These are phyloP conservation scores for Berghia stephanieae DNA, from an alignment of 1,140 invertebrate genomes.

Conservation along the genomic window DNA sequence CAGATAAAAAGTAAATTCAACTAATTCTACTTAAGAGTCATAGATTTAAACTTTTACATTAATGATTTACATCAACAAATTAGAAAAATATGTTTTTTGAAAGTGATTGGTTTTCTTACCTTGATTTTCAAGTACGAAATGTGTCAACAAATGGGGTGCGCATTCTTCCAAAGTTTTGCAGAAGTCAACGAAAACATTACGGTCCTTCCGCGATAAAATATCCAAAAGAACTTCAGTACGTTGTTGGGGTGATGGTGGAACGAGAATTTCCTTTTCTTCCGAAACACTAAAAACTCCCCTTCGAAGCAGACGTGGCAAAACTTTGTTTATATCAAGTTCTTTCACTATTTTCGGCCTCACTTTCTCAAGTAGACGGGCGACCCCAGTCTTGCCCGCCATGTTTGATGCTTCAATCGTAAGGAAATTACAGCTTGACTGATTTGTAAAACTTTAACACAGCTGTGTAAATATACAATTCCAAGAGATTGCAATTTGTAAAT, in stretches of 20 bases:
- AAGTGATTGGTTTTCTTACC: too few species aligned
- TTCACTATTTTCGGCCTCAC: conserved; percentile 48
- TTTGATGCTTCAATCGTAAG: conserved; percentile 37
- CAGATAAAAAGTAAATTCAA: too few species aligned
- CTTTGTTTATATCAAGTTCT: conserved; percentile 52
- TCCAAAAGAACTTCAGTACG: conserved; percentile 52
- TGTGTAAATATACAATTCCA: too few species aligned
- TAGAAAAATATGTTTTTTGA: too few species aligned
- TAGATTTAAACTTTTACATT: too few species aligned
- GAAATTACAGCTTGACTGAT: too few species aligned
- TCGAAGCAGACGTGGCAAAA: conserved; percentile 48
- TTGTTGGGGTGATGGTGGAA: conserved; percentile 32
- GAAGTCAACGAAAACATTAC: conserved; percentile 54
- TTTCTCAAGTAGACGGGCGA: conserved; percentile 49
- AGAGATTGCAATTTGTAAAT: not conserved
- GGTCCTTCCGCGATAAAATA: conserved; percentile 53
- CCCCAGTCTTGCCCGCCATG: conserved; percentile 54
- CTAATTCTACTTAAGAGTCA: too few species aligned
- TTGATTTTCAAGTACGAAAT: conserved; percentile 49
- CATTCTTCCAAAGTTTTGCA: conserved; percentile 50
- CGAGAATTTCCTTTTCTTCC: conserved; percentile 48
- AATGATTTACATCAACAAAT: too few species aligned
- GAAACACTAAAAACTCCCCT: conserved; percentile 47
- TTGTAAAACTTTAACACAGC: too few species aligned
- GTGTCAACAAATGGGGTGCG: conserved; percentile 50